A percentile compares a stretch with the other conserved stretches of the same genome.
Conservation (phyloP, 1,140 invertebrate genomes). For the Zaprionus ornatus region DNA sequence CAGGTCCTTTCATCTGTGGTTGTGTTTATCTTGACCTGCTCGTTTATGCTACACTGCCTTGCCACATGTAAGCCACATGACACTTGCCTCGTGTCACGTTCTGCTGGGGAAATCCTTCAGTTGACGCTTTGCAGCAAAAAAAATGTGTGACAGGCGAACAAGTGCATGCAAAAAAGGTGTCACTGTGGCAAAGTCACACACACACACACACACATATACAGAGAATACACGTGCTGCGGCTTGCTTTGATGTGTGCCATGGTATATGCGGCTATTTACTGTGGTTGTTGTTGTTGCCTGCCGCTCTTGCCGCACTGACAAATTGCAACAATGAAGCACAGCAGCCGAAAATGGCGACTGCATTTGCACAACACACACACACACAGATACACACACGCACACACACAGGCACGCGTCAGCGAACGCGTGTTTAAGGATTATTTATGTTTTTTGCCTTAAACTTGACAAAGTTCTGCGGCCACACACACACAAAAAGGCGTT, state of each 20-base stretch:
- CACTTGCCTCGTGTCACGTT: constrained; percentile 13
- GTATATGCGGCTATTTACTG: constrained; percentile 29
- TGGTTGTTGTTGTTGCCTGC: neutral
- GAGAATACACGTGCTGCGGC: constrained; percentile 14
- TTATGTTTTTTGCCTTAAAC: constrained; percentile 61
- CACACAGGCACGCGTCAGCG: neutral
- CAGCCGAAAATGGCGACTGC: constrained; percentile 3
- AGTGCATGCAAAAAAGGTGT: constrained; percentile 39
- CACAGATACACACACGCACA: neutral
- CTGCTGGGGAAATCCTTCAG: constrained; percentile 21
- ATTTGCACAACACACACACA: neutral
- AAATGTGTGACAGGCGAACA: constrained; percentile 38
- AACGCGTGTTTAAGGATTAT: constrained; percentile 46
- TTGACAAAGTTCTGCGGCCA: constrained; percentile 48
- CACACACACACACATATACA: constrained; percentile 19
- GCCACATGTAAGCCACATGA: constrained; percentile 4
- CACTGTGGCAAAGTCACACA: constrained; percentile 40
- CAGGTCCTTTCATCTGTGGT: neutral
- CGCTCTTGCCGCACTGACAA: constrained; percentile 33
- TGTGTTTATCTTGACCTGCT: neutral
- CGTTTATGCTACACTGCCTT: neutral
- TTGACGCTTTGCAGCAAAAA: constrained; percentile 18
- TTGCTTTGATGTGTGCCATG: constrained; percentile 51
- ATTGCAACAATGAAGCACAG: constrained; percentile 37
- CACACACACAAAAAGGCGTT: constrained; percentile 8